Evolutionary conservation across 2,888 invertebrate species (phyloP).

Genomic region (Phyto melanocephala): DNA sequence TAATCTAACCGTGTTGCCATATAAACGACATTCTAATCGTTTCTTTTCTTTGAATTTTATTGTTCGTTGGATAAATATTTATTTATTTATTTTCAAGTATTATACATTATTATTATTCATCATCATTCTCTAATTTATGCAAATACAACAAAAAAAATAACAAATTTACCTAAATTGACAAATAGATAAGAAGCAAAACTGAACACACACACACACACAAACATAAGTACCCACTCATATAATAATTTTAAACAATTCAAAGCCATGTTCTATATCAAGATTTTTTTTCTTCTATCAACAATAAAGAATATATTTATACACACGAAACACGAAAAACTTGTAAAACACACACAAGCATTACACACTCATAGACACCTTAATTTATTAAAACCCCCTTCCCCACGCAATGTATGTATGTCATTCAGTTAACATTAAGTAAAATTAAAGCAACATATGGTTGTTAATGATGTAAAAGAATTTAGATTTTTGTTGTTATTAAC

Average conservation of each 20-base stretch:
- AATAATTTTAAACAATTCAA: slow-evolving; percentile 58
- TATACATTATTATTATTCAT: slow-evolving; percentile 38
- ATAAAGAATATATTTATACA: background rate
- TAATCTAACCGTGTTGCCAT: background rate
- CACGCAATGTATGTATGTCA: too few species aligned
- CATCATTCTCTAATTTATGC: slow-evolving; percentile 35
- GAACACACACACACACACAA: background rate
- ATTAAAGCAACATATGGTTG: slow-evolving; percentile 49
- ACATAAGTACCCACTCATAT: slow-evolving; percentile 14
- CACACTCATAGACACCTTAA: background rate
- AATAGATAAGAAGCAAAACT: slow-evolving; percentile 24
- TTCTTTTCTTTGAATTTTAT: background rate
- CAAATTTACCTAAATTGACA: slow-evolving; percentile 24
- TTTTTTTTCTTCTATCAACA: slow-evolving; percentile 39
- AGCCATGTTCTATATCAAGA: slow-evolving; percentile 32
- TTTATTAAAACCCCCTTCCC: too few species aligned
- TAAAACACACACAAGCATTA: background rate
- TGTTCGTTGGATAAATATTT: slow-evolving; percentile 21
- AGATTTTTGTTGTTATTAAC: background rate
- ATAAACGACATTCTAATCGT: background rate
- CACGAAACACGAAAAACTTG: background rate
- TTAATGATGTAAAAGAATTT: slow-evolving; percentile 25
- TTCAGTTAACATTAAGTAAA: background rate
- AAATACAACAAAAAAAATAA: background rate
- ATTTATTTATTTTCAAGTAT: slow-evolving; percentile 22